These are phyloP conservation scores for Olivierus martensii DNA, from an alignment of 1,140 invertebrate genomes.

Conservation along the genomic window DNA sequence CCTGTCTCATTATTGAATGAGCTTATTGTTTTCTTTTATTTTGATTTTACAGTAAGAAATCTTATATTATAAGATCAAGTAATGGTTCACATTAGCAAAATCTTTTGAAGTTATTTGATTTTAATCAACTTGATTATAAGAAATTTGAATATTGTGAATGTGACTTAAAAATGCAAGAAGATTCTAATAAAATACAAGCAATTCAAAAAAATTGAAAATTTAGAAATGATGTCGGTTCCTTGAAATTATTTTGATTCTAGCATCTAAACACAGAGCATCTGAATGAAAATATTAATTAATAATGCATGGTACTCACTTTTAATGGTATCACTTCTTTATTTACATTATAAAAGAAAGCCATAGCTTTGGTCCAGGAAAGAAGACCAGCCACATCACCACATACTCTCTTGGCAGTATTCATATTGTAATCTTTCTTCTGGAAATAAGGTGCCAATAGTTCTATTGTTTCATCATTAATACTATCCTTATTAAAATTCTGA, in stretches of 20 bases:
- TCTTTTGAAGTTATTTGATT: too few relatives aligned
- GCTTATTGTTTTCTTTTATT: too few relatives aligned
- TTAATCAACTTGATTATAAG: too few relatives aligned
- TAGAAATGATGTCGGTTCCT: not conserved
- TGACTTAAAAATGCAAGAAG: too few relatives aligned
- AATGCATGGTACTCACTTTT: constrained; percentile 40
- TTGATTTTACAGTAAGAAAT: too few relatives aligned
- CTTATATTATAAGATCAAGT: too few relatives aligned
- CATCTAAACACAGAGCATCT: not conserved
- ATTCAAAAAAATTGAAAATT: too few relatives aligned
- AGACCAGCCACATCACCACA: constrained; percentile 92
- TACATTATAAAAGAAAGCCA: constrained; percentile 89
- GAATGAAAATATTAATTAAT: not conserved
- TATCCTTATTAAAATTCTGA: constrained; percentile 91
- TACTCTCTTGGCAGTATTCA: constrained; percentile 88
- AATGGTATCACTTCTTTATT: constrained; percentile 93
- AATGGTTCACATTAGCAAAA: too few relatives aligned
- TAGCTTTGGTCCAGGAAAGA: constrained; percentile 94
- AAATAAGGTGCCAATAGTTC: constrained; percentile 85
- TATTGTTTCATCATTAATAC: constrained; percentile 94
- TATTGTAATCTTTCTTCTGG: constrained; percentile 82
- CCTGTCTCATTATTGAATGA: too few relatives aligned
- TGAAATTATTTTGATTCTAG: not conserved
- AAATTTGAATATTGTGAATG: too few relatives aligned
- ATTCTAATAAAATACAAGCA: too few relatives aligned